These are phyloP conservation scores for Eupsilia transversa DNA, from an alignment of 2,888 invertebrate species.

Conservation along the genomic window DNA sequence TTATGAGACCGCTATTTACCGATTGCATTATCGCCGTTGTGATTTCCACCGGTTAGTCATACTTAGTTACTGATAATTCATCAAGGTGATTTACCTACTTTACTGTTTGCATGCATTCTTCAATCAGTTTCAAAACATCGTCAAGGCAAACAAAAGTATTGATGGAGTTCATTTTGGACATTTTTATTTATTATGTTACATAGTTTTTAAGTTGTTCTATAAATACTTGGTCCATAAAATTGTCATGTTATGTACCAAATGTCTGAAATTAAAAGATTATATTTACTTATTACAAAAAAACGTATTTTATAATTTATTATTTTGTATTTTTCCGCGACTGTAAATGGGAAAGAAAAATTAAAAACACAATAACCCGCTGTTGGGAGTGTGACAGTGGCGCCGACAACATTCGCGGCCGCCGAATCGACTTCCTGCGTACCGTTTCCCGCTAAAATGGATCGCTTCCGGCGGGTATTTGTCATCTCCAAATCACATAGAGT, in stretches of 20 bases:
- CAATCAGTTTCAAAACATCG: conserved; percentile 20
- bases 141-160: conserved; percentile 23
- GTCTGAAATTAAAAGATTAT: too few species aligned
- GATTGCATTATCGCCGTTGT: conserved; percentile 51
- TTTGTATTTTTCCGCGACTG: conserved; percentile 38
- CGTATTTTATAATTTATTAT: background rate
- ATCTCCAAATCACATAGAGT: conserved; percentile 80
- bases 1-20: conserved; percentile 59
- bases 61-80: conserved; percentile 48
- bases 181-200: too few species aligned
- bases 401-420: conserved; percentile 87
- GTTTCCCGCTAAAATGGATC: conserved; percentile 90
- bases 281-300: too few species aligned
- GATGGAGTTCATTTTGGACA: background rate
- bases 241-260: too few species aligned
- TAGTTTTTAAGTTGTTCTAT: too few species aligned
- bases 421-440: conserved; percentile 89
- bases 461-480: conserved; percentile 90
- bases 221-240: too few species aligned
- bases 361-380: conserved; percentile 71
- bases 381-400: conserved; percentile 80
- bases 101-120: conserved; percentile 29
- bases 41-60: conserved; percentile 52
- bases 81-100: conserved; percentile 55
- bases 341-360: conserved; percentile 63